Evolutionary conservation across 1,140 invertebrate species (phyloP), one percentile per base, ranked within the genome.

Genomic region (Trichomalopsis sarcophagae): DNA sequence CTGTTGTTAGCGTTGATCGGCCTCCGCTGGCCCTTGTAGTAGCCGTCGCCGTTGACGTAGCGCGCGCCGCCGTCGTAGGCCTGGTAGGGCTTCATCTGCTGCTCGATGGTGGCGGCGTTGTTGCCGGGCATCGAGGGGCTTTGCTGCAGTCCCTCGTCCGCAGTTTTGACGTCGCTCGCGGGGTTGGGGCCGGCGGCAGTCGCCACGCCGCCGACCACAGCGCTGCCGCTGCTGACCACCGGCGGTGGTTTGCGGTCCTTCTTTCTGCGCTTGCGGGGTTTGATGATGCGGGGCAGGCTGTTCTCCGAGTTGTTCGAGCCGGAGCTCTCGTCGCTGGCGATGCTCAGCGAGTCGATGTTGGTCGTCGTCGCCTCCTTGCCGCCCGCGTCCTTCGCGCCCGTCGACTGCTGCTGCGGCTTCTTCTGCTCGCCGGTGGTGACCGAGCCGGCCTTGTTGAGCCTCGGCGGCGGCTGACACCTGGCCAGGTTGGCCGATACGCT

Each of bases 181-280:
- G 21, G 90, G 88, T 13, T 86, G 79, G 81, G 11, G 55, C 91
- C 89, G 44, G 91, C 86, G 87, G 91, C 90, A 81, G 81, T n/a
- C 55, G 91, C 89, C 36, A 90, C 87, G 87, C 91, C 90, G 27
- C 92, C 88, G 87, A 92, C 90, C 85, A 92, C 91, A 55, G 50
- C 50, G 50, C 1, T 17, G 13, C 50, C 50, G 17, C 14, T 6
- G 11, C 81, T 78, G 87, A 83, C 88, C 87, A 90, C 89, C 4
- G 91, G 93, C 4, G 91, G 93, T 30, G 96, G 96, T 90, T 97
- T 97, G 80, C 97, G 94, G 89, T 97, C 97, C 92, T 98, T 98
- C 95, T 98, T 98, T 89, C 97, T 95, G 27, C 97, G 94, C 90
- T 98, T 98, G 14, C 97, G 93, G 0, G 97, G 97, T 91, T 98